These are phyloP conservation scores for Drosophila nigricruria DNA, from an alignment of 2,888 invertebrate species.

Conservation along the genomic window DNA sequence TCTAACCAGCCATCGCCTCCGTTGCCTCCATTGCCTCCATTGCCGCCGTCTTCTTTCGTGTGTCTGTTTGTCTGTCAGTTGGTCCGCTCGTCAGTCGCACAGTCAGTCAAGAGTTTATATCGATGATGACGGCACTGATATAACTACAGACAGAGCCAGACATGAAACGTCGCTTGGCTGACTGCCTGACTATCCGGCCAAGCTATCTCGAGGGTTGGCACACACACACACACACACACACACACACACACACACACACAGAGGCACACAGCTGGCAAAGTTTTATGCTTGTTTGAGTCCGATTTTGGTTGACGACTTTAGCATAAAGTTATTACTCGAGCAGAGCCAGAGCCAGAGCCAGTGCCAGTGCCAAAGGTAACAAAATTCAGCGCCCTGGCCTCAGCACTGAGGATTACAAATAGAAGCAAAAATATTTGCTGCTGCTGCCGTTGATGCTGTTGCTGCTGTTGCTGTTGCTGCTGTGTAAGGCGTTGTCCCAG, in stretches of 20 bases:
- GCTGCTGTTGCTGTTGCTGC: conserved; percentile 51
- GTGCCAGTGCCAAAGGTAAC: conserved; percentile 52
- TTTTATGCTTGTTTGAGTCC: conserved; percentile 69
- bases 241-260: conserved; percentile 23
- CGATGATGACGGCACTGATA: conserved; percentile 79
- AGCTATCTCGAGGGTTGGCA: conserved; percentile 56
- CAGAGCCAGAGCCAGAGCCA: conserved; percentile 15
- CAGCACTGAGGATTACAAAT: conserved; percentile 56
- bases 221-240: conserved; percentile 30
- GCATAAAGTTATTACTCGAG: conserved; percentile 66
- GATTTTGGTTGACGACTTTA: conserved; percentile 61
- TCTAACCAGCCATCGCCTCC: conserved; percentile 57
- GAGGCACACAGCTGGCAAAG: conserved; percentile 55
- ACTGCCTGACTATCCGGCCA: conserved; percentile 34
- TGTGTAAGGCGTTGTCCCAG: conserved; percentile 35
- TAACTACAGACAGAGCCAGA: conserved; percentile 65
- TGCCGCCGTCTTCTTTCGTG: conserved; percentile 9
- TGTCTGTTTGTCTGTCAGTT: conserved; percentile 9
- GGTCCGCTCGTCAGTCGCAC: conserved; percentile 32
- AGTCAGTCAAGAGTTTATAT: conserved; percentile 73
- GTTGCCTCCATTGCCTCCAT: conserved; percentile 26
- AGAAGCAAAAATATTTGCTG: conserved; percentile 58
- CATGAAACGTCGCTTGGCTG: conserved; percentile 54
- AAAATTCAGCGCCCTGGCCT: conserved; percentile 34
- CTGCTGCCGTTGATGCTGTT: conserved; percentile 39